Percentiles rank a stretch among this genome's conserved stretches.
Conservation (phyloP, 2,113 vertebrate genomes). For the Pantherophis guttatus region DNA sequence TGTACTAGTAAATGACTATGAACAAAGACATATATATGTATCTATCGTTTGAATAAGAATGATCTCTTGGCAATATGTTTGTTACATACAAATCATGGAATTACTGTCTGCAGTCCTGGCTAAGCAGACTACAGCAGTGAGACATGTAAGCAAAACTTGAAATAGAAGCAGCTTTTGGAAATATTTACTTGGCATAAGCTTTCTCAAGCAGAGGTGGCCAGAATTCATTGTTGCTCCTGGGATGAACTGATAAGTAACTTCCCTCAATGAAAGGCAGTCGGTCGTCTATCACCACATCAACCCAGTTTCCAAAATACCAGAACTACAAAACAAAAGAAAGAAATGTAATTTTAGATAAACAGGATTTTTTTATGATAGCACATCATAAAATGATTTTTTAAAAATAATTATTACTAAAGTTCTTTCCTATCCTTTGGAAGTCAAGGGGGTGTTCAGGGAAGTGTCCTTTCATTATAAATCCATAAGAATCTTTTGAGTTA, state of each 20-base stretch:
- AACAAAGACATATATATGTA: background rate
- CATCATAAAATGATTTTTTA: background rate
- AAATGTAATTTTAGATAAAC: slow-evolving; percentile 2
- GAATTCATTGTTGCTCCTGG: slow-evolving; percentile 80
- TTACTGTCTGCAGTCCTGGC: background rate
- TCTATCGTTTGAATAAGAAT: background rate
- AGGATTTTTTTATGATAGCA: background rate
- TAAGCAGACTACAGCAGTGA: background rate
- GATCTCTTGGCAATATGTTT: background rate
- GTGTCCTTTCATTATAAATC: background rate
- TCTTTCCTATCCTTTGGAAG: background rate
- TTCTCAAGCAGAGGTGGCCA: slow-evolving; percentile 95
- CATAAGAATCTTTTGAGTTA: background rate
- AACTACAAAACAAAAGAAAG: slow-evolving; percentile 60
- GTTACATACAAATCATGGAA: background rate
- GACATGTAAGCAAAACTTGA: background rate
- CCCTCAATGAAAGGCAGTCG: slow-evolving; percentile 60
- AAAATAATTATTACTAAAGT: background rate
- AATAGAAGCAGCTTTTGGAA: background rate
- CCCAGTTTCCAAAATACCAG: slow-evolving; percentile 75
- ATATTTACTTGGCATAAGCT: slow-evolving; percentile 88
- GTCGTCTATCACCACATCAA: slow-evolving; percentile 78
- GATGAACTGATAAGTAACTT: slow-evolving; percentile 65
- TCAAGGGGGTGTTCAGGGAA: background rate
- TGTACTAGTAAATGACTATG: no score